These are phyloP conservation scores for Drosophila pseudoobscura DNA, from an alignment of 1,140 invertebrate species.

Conservation along the genomic window DNA sequence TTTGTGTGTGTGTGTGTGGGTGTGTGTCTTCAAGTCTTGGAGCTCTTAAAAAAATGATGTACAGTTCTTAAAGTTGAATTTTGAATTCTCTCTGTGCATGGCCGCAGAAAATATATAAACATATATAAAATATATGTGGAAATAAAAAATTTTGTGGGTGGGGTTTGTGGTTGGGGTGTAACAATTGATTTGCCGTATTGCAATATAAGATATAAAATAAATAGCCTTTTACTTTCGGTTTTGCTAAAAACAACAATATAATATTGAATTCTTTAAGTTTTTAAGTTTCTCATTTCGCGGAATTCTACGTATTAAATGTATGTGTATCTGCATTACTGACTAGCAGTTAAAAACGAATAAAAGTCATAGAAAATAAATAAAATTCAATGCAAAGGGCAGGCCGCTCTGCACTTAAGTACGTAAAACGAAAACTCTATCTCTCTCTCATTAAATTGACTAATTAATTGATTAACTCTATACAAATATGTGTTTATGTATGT, in stretches of 20 bases:
- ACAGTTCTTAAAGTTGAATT: slow-evolving; percentile 53
- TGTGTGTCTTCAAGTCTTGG: slow-evolving; percentile 73
- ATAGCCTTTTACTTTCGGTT: slow-evolving; percentile 67
- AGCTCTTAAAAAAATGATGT: slow-evolving; percentile 67
- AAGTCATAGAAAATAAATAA: slow-evolving; percentile 63
- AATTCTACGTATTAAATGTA: slow-evolving; percentile 47
- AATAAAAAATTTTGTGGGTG: slow-evolving; percentile 34
- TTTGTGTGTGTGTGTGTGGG: slow-evolving; percentile 28
- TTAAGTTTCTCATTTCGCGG: slow-evolving; percentile 42
- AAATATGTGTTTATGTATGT: slow-evolving; percentile 37
- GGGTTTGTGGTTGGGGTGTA: slow-evolving; percentile 7
- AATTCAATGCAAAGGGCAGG: slow-evolving; percentile 51
- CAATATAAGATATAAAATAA: slow-evolving; percentile 57
- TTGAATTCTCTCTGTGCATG: slow-evolving; percentile 76
- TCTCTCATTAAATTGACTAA: slow-evolving; percentile 61
- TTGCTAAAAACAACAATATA: slow-evolving; percentile 58
- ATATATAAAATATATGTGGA: slow-evolving; percentile 38
- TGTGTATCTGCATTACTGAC: slow-evolving; percentile 65
- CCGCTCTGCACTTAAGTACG: slow-evolving; percentile 66
- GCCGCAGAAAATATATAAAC: slow-evolving; percentile 49
- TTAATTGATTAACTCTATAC: slow-evolving; percentile 53
- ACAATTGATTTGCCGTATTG: slow-evolving; percentile 27
- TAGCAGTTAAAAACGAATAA: slow-evolving; percentile 72
- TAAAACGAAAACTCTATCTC: slow-evolving; percentile 53
- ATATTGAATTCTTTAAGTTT: slow-evolving; percentile 49